Conservation (phyloP, 2,113 vertebrate genomes). For the Fukomys damarensis region DNA sequence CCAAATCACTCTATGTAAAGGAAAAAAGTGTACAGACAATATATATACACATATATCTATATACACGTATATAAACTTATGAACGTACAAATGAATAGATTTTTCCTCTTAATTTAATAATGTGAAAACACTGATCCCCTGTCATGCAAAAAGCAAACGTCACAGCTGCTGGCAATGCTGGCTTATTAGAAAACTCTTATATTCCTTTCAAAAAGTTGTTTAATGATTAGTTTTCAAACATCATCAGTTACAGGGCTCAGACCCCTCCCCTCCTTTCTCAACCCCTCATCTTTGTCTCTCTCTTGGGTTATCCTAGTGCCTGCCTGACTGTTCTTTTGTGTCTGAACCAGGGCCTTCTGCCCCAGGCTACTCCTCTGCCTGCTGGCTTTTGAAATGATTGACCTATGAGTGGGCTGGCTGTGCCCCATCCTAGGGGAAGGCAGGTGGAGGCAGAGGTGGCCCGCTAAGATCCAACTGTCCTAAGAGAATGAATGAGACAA, state of each 20-base stretch:
- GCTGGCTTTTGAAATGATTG: not conserved
- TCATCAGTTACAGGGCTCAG: not conserved
- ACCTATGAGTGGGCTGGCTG: not conserved
- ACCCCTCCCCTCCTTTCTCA: not conserved
- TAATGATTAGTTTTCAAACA: not conserved
- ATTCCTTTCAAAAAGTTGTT: slow-evolving; percentile 39
- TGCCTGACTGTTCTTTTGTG: not conserved
- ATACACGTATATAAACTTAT: not conserved
- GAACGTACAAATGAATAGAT: slow-evolving; percentile 12
- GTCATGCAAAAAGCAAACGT: slow-evolving; percentile 13
- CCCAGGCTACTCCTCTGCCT: too few species aligned
- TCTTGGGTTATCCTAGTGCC: not conserved
- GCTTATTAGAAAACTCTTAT: not conserved
- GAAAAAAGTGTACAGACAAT: slow-evolving; percentile 28
- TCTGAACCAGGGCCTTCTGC: not conserved
- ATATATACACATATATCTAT: slow-evolving; percentile 13
- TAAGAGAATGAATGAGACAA: not conserved
- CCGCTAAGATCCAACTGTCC: not conserved
- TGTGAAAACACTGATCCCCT: not conserved
- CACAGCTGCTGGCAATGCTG: slow-evolving; percentile 44
- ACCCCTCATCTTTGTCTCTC: not conserved
- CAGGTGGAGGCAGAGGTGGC: rapidly evolving
- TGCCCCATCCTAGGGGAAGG: not conserved
- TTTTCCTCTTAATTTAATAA: slow-evolving; percentile 27
- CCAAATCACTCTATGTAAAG: slow-evolving; percentile 57